Base-by-base conservation (phyloP, 2,888 invertebrate genomes). In the Drosophila borborema region DNA sequence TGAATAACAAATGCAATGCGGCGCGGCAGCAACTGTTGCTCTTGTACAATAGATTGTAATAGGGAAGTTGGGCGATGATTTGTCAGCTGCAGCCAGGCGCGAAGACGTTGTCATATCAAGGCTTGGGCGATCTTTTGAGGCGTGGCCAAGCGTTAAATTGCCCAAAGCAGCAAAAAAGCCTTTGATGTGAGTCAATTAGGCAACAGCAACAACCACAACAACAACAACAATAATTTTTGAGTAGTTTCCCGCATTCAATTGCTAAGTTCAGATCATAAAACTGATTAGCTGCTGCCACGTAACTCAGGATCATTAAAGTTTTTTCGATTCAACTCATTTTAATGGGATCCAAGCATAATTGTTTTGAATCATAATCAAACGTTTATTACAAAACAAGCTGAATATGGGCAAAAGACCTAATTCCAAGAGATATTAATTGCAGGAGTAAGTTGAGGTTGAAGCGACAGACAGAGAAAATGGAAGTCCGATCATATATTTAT, bases 121-220 rank as follows among this genome's bases (percentile, higher is more conserved):
- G 65, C 66, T 72, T 56, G 7, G 31, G 53, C 31, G 45, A 67
- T 69, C 65, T 63, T 49, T 49, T 53, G 45, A 71, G 55, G 72
- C 72, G 68, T 79, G 76, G 72, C 51, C 58, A 64, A 79, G 74
- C 89, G 68, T 82, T 62, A 82, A 87, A 84, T 85, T 76, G 64
- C 16, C 55, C 54, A 23, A 41, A 51, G 8, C 49, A 31, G 12
- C 10, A 23, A 23, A 51, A 36, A 36, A 51, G 14, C 20, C 59
- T 55, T 43, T 69, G 74, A 82, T 85, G 83, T 70, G 83, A 69
- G 77, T 75, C 84, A 74, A 76, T 88, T 86, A 76, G 72, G 69
- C 74, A 79, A 76, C 46, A 59, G 60, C 59, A 38, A 34, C 38
- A 43, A 40, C 49, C 20, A 43, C 34, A 38, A 7, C 58, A 31